Evolutionary conservation across 2,113 vertebrate species (phyloP), one percentile per base, ranked within the genome.

Genomic region (Asarcornis scutulata): DNA sequence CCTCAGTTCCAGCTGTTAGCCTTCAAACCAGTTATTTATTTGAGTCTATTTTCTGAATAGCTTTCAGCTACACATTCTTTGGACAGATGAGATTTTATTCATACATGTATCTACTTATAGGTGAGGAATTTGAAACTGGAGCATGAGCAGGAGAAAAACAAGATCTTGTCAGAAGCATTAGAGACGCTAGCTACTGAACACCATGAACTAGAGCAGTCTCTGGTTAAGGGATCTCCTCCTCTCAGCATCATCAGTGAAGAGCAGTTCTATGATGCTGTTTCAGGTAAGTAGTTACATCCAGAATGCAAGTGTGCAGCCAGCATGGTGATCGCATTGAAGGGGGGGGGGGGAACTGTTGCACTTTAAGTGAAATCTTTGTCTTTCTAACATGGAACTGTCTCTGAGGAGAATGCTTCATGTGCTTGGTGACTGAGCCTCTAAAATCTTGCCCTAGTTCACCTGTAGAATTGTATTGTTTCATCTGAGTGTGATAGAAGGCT

Each of bases 121-220:
- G 98, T 98, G 97, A 99, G 99, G 98, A 99, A 98, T 97, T 98
- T 98, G 97, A 99, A 98, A 98, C 97, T 99, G 95, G 98, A 99
- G 97, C 99, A 99, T 95, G 99, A 99, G 92, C 98, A 98, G 93
- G 99, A 99, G 96, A 99, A 99, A 98, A 99, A 98, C 97, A 99
- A 98, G 98, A 99, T 99, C 97, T 98, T 99, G 96, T 98, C 98
- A 44, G 98, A 99, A 97, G 98, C 99, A 4, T 97, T 99, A 96
- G 98, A 99, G 97, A 98, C 98, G 2, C 96, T 99, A 36, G 98
- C 98, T 88, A 98, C 98, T 0, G 98, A 99, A 44, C 98, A 98
- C 93, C 98, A 99, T 97, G 97, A 98, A 92, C 97, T 99, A 96
- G 98, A 99, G 95, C 98, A 98, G 94, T 98, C 98, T 8, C 95